Evolutionary conservation across 2,888 invertebrate genomes (phyloP), one percentile per base, ranked within the genome.

Genomic region (Hetaerina titia): DNA sequence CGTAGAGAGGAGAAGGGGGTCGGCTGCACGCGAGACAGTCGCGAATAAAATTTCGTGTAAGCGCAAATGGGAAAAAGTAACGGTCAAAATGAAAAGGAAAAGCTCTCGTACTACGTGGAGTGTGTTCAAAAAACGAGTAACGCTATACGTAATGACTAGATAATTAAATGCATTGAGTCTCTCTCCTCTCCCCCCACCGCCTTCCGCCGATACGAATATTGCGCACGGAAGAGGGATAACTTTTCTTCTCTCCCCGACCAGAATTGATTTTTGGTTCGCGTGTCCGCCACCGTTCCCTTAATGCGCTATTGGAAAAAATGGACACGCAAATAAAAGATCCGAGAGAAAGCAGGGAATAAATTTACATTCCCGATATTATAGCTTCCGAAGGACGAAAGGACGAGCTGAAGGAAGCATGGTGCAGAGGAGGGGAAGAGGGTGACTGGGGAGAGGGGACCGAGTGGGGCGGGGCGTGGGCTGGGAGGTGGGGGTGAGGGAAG

Each of bases 321-420:
- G 69, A 69, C 92, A 92, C 92, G 92, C 92, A 63, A 92, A 92
- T 92, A 69, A 69, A 92, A 45, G 92, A 92, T 92, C 69, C 58
- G 45, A n/a, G 56, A 19, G 64, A 89, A 31, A 60, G 25, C 17
- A 45, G 92, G 17, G 92, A 92, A 92, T 92, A 92, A 92, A 92
- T 92, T 92, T 92, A 56, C 92, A 92, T 69, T n/a, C 69, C 56
- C 69, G 31, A 64, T 69, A 69, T 69, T 92, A 92, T 92, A 22
- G 25, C 22, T 15, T n/a, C 31, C 90, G 90, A 64, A 64, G 89
- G 90, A 90, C 60, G 90, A 58, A 22, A 19, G 89, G 81, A 60
- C 31, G 81, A 31, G 81, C n/a, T n/a, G 81, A n/a, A n/a, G 81
- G 31, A 81, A 57, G 89, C 45, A 25, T 90, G 22, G 60, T n/a